Evolutionary conservation across 2,113 vertebrate species (phyloP).

Genomic region (Trochalopteron elliotii): DNA sequence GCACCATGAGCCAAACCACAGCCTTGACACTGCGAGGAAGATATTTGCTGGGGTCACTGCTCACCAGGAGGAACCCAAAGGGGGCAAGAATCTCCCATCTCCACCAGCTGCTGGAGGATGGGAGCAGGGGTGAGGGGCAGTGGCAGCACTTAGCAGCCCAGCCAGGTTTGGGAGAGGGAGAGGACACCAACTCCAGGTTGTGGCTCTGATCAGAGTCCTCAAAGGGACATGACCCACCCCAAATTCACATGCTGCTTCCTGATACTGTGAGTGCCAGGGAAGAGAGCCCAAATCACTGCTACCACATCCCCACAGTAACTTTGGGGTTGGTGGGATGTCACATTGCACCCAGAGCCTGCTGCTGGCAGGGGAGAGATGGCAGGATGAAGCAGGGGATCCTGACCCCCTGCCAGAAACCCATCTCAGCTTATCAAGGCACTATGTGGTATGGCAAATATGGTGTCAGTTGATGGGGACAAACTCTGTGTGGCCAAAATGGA

Average conservation of each 20-base stretch:
- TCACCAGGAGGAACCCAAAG: not conserved
- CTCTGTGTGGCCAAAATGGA: not conserved
- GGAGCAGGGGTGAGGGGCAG: fast-evolving
- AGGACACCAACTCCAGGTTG: not conserved
- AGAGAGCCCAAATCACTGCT: not conserved
- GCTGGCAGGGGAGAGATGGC: not conserved
- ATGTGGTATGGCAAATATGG: not conserved
- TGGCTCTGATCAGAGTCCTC: fast-evolving
- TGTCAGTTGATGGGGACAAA: not conserved
- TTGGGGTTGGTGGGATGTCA: not conserved
- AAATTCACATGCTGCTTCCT: not conserved
- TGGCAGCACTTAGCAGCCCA: not conserved
- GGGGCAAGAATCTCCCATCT: not conserved
- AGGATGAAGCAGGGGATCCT: not conserved
- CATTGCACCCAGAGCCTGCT: fast-evolving
- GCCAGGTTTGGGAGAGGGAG: not conserved
- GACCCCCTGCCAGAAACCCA: not conserved
- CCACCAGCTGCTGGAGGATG: not conserved
- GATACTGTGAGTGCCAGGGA: not conserved
- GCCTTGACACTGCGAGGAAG: not conserved
- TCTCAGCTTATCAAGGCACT: not conserved
- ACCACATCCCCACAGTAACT: fast-evolving
- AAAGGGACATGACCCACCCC: not conserved
- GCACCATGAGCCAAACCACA: not conserved
- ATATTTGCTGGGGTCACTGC: not conserved